Base-by-base conservation (phyloP, 2,888 invertebrate genomes). In the Dicranocentrus wangi region DNA sequence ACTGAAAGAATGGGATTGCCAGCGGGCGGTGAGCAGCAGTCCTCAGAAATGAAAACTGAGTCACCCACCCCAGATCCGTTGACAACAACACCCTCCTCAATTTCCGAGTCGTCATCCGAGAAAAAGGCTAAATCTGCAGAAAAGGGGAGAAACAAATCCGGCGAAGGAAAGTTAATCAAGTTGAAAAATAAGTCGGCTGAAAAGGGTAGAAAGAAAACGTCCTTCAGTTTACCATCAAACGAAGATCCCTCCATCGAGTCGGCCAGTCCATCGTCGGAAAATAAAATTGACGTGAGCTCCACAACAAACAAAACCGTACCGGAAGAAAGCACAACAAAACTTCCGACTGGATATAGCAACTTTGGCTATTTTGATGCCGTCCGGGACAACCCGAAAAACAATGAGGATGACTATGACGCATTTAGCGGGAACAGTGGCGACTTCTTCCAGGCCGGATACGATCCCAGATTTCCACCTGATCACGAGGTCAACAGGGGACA, bases 381-480 rank as follows among this genome's bases (percentile, higher is more conserved):
- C 25, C 43, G 65, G 32, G 65, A 60, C 10, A 69, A 68, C 19
- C 19, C 58, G 8, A 47, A 66, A 55, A 43, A 21, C 27, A 42
- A 66, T 7, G n/a, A 28, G 21, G 71, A 65, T 23, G 63, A 79
- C 39, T 71, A 79, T 60, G 71, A 72, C 10, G n/a, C 7, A 2
- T 65, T 70, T n/a, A 76, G 70, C 66, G 69, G 47, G 10, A 21
- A 69, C 1, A 5, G 60, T 10, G 77, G 53, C 10, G 47, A 65
- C 15, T 55, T 58, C 15, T 73, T 66, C 25, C 19, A 53, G 21
- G 65, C 32, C 3, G 51, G 60, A 21, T 86, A 86, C 43, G 86
- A 86, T 53, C 86, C 86, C 0, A 69, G 86, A 7, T 85, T 47
- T 73, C 84, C 86, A 17, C 86, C 86, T n/a, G 83, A 85, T 66